Evolutionary conservation across 53 echinoderm and acorn worm species (phyloP).

Genomic region (Temnopleurus reevesii): DNA sequence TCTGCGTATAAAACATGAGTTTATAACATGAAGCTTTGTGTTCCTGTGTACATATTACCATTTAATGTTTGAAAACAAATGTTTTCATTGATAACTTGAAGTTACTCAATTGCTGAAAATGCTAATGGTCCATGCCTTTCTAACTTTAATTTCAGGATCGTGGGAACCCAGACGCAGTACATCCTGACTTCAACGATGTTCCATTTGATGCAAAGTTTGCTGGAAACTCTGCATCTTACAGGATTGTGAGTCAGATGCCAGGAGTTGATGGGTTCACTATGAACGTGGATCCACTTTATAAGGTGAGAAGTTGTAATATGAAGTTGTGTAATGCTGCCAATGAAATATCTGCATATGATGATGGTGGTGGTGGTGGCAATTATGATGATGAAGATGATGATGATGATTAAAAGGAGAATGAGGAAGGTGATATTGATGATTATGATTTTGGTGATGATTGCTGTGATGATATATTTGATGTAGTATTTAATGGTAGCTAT

Average conservation of each 20-base stretch:
- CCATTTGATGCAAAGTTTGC: conserved; percentile 95
- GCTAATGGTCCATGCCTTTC: too few relatives aligned
- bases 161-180: conserved; percentile 82
- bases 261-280: conserved; percentile 99
- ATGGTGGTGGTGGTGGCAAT: too few relatives aligned
- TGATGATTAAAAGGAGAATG: neutral
- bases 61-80: too few relatives aligned
- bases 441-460: neutral
- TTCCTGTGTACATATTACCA: too few relatives aligned
- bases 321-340: too few relatives aligned
- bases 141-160: conserved; percentile 79
- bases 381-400: neutral
- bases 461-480: neutral
- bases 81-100: too few relatives aligned
- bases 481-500: too few relatives aligned
- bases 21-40: too few relatives aligned
- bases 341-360: too few relatives aligned
- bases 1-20: too few relatives aligned
- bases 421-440: neutral
- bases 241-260: conserved; percentile 86
- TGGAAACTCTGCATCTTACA: conserved; percentile 64
- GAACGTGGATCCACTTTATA: conserved; percentile 97
- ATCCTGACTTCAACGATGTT: conserved; percentile 77
- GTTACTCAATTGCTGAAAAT: too few relatives aligned
- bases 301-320: conserved; percentile 79